Percentiles rank a stretch among this genome's conserved stretches.
These are phyloP conservation scores for Papilio glaucus DNA, from an alignment of 1,140 invertebrate genomes.

Conservation along the genomic window DNA sequence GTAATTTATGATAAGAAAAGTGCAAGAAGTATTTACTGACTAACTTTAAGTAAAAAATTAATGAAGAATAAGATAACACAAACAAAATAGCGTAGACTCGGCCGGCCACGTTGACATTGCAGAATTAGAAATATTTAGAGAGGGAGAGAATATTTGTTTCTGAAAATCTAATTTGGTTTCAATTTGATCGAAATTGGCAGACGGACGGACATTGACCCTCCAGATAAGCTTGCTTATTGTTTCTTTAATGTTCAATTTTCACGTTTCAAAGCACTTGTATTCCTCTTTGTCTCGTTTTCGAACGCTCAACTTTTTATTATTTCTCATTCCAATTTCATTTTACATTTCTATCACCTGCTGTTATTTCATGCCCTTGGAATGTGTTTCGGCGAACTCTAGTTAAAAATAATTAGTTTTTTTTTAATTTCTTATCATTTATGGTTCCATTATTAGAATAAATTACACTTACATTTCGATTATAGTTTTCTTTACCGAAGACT, in stretches of 20 bases:
- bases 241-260: constrained; percentile 30
- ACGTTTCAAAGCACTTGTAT: constrained; percentile 19
- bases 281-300: constrained; percentile 15
- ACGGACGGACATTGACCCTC: constrained; percentile 23
- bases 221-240: constrained; percentile 22
- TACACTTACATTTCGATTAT: too few species aligned
- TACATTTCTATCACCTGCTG: background rate
- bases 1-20: too few species aligned
- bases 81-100: background rate
- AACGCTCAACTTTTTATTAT: constrained; percentile 13
- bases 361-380: background rate
- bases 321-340: constrained; percentile 15
- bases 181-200: constrained; percentile 31
- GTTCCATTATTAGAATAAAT: background rate
- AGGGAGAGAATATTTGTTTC: constrained; percentile 7
- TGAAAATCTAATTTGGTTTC: constrained; percentile 27
- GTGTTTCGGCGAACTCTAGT: background rate
- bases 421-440: background rate
- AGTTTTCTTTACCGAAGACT: too few species aligned
- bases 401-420: background rate
- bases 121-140: constrained; percentile 8
- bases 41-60: too few species aligned
- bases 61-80: background rate
- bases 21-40: too few species aligned
- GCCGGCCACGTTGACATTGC: background rate